These are phyloP conservation scores for Cheilosia vulpina DNA, from an alignment of 2,888 invertebrate species.

Conservation along the genomic window DNA sequence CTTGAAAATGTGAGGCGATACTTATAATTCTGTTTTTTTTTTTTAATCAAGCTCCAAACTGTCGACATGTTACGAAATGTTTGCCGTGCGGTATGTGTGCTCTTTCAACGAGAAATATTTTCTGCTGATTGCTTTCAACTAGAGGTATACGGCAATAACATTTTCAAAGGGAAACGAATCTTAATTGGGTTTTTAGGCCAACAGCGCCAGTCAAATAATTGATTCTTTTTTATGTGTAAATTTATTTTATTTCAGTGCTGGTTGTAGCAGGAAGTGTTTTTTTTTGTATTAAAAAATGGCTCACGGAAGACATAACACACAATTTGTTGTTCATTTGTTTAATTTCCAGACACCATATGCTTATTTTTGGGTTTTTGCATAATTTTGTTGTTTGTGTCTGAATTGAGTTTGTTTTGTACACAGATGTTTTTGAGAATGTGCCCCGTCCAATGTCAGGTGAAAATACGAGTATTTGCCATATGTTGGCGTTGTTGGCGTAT, in stretches of 20 bases:
- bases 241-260: conserved; percentile 15
- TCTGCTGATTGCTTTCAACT: conserved; percentile 57
- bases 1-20: conserved; percentile 57
- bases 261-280: conserved; percentile 48
- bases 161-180: conserved; percentile 71
- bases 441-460: conserved; percentile 19
- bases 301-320: conserved; percentile 43
- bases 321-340: conserved; percentile 33
- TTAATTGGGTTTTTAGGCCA: conserved; percentile 73
- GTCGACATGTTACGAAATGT: conserved; percentile 59
- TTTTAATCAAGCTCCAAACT: conserved; percentile 45
- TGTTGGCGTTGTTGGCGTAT: neutral
- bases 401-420: neutral
- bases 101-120: conserved; percentile 8
- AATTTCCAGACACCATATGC: conserved; percentile 56
- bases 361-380: conserved; percentile 26
- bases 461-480: neutral
- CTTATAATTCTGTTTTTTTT: conserved; percentile 2
- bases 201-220: conserved; percentile 60
- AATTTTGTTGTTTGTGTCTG: neutral
- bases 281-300: conserved; percentile 12
- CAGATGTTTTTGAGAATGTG: conserved; percentile 22
- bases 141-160: conserved; percentile 27
- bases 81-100: neutral
- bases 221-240: conserved; percentile 22